phyloP scores from a whole-genome alignment of 2,888 invertebrate genomes.

The Hirtodrosophila confusa region DNA sequence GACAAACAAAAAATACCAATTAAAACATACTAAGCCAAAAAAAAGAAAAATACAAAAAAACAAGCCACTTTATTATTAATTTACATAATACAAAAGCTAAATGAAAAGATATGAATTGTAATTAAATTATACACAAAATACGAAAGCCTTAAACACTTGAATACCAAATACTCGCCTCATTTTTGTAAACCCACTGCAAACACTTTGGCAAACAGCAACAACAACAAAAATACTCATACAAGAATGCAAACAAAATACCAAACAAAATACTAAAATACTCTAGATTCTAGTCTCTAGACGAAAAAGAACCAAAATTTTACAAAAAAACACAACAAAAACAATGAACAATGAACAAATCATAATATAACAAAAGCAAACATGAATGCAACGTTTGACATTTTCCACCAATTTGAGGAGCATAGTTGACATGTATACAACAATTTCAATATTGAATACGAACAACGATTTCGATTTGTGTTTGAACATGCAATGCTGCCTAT shows the following conservation, averaged over 20 bases:
- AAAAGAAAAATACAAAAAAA: conserved; percentile 23
- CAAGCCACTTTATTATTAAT: conserved; percentile 42
- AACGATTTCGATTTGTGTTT: conserved; percentile 20
- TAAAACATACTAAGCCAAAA: conserved; percentile 22
- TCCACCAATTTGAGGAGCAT: conserved; percentile 70
- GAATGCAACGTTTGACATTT: conserved; percentile 54
- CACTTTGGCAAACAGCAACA: conserved; percentile 21
- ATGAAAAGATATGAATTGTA: conserved; percentile 40
- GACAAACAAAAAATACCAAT: conserved; percentile 31
- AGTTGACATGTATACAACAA: conserved; percentile 40
- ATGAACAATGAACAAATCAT: not conserved
- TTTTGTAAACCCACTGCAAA: conserved; percentile 44
- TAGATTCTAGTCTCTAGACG: conserved; percentile 61
- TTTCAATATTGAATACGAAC: conserved; percentile 19
- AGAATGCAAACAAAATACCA: conserved; percentile 14
- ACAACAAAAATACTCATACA: conserved; percentile 25
- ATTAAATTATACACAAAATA: conserved; percentile 39
- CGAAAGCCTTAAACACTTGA: conserved; percentile 55
- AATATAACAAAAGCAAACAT: conserved; percentile 15
- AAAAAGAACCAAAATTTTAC: conserved; percentile 77
- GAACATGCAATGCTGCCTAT: conserved; percentile 67
- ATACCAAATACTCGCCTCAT: conserved; percentile 47
- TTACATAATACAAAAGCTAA: conserved; percentile 35
- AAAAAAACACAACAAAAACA: conserved; percentile 2
- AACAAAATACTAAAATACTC: conserved; percentile 53